Percentiles rank a stretch among this genome's conserved stretches.
phyloP scores from a whole-genome alignment of 2,113 vertebrate species.

The Glaucomys volans region DNA sequence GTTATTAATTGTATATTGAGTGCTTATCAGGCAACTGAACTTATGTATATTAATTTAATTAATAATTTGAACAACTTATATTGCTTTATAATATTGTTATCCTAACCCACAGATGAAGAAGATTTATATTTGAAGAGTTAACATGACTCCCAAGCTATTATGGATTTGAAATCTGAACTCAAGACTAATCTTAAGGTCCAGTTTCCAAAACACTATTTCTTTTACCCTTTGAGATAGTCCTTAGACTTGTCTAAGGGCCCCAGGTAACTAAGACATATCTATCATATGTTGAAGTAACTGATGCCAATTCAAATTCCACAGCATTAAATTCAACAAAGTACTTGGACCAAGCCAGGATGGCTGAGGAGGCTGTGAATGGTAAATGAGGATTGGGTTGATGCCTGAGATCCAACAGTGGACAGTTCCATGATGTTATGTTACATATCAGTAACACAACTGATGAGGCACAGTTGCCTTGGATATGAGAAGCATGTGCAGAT shows the following conservation, averaged over 20 bases:
- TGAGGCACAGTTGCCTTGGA: neutral
- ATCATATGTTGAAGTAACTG: neutral
- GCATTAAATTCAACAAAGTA: neutral
- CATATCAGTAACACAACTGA: accelerated
- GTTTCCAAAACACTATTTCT: neutral
- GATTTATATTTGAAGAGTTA: neutral
- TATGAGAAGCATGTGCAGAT: neutral
- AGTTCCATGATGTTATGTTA: neutral
- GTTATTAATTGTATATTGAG: neutral
- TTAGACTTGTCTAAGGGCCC: neutral
- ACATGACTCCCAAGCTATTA: neutral
- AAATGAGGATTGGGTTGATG: neutral
- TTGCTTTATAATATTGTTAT: neutral
- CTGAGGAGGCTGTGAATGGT: too few relatives aligned
- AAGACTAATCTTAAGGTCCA: neutral
- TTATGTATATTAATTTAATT: neutral
- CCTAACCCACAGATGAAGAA: neutral
- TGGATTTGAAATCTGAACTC: neutral
- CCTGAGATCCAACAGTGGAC: neutral
- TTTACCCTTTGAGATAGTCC: neutral
- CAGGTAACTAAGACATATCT: neutral
- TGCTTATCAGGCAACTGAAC: neutral
- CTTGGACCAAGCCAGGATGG: neutral
- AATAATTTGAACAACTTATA: neutral
- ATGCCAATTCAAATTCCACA: neutral